Evolutionary conservation across 2,797 vertebrate genomes (phyloP), one percentile per base, ranked within the genome.

Genomic region (Anabacerthia variegaticeps): DNA sequence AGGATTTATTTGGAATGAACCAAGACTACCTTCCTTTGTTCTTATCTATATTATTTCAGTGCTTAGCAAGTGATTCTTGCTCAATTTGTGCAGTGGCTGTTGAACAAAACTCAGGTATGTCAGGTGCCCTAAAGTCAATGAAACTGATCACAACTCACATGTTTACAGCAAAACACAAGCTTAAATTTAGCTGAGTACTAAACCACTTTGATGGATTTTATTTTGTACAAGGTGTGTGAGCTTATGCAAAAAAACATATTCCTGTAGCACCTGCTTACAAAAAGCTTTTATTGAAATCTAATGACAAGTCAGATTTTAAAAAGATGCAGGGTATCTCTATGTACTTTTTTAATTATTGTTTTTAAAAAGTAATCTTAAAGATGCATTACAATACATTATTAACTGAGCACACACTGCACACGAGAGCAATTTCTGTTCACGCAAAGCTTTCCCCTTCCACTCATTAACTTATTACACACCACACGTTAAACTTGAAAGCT

Each of bases 341-440:
- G 62, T 92, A 82, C 66, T 84, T 92, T 89, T 86, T 3, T 81
- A 89, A 88, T 78, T 67, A 90, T 43, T 48, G 8, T 85, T 30
- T 34, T 26, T 23, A 85, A 65, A 77, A 81, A 95, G 39, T 3
- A 32, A 72, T 36, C 59, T 73, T 68, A 66, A 69, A 68, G 49
- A 30, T 18, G 39, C 44, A 48, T 82, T 82, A 62, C 37, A 67
- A 39, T 71, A 55, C 63, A 65, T 75, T 69, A 92, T 76, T 92
- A 54, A 52, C 69, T 68, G 41, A 75, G 46, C 36, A 61, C 0
- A 0, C 52, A 12, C 21, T 63, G 41, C 17, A 48, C 20, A 3
- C 21, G 39, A 88, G 12, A 88, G 26, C 16, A 72, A 81, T 86
- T 95, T 87, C 82, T 82, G 32, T 51, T 77, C 74, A 68, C 43